Base-by-base conservation (phyloP, 2,113 vertebrate genomes). In the Gallinago media region DNA sequence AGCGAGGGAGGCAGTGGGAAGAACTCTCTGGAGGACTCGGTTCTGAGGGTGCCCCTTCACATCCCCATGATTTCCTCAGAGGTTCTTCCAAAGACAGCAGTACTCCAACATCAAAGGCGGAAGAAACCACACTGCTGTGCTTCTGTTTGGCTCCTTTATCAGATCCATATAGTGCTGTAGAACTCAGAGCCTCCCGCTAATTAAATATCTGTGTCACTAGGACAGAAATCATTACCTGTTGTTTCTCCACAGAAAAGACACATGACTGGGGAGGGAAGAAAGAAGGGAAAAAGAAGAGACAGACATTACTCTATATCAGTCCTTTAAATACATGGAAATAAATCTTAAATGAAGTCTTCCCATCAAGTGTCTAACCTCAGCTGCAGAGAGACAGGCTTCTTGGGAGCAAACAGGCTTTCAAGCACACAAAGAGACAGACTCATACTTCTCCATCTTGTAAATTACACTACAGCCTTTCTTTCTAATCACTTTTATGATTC, bases 31-130 rank as follows among this genome's bases (percentile, higher is more conserved):
- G 58, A 77, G 46, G n/a, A 78, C 38, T 50, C 10, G 13, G 70
- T 92, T 94, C 80, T 52, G 52, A 86, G 54, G 54, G 61, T 36
- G 91, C 84, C 65, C 58, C 77, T 85, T 94, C 80, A 61, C 63
- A 32, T 78, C 73, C 78, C n/a, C 4, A 34, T 77, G 32, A 86
- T 79, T 97, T 91, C 44, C 90, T 95, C 68, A 32, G 38, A 91
- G 75, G 61, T 46, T 87, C 59, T 75, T 94, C 86, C 75, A 84
- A 92, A 92, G 83, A 46, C 22, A 4, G 71, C 65, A 55, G 38
- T 22, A 15, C 62, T 73, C 65, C 46, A 66, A 26, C 79, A 79
- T 88, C 78, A 90, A 94, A 96, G 91, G 34, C 9, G 3, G 59
- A 83, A 31, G 29, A 55, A 89, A 92, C 63, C 9, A 3, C 52